These are phyloP conservation scores for Anodontia alba DNA, from an alignment of 2,888 invertebrate genomes.

Conservation along the genomic window DNA sequence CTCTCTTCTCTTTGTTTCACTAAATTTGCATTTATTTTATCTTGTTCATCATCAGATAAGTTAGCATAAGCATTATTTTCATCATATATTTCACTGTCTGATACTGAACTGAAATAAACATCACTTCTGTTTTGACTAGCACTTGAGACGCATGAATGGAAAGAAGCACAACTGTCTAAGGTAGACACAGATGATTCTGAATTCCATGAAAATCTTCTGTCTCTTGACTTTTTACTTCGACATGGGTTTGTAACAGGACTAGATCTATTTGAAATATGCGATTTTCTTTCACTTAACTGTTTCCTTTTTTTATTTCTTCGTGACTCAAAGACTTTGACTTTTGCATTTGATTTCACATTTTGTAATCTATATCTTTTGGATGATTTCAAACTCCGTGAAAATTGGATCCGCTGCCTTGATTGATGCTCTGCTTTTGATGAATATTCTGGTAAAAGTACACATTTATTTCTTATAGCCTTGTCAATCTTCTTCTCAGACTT, in stretches of 20 bases:
- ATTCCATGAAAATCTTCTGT: not conserved
- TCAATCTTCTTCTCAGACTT: not conserved
- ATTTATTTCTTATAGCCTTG: no score
- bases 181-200: not conserved
- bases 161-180: not conserved
- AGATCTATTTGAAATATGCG: not conserved
- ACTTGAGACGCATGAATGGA: not conserved
- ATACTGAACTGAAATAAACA: not conserved
- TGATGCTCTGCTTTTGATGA: not conserved
- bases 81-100: not conserved
- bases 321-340: no score
- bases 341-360: not conserved
- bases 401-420: not conserved
- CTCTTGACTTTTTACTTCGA: not conserved
- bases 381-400: not conserved
- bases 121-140: not conserved
- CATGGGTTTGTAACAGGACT: not conserved
- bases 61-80: not conserved
- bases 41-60: not conserved
- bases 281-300: not conserved
- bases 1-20: not conserved
- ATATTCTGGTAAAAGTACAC: no score
- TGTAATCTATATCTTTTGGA: not conserved
- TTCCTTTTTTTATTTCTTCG: not conserved
- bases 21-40: not conserved